These are phyloP conservation scores for Dermochelys coriacea DNA, from an alignment of 2,797 vertebrate genomes.

Conservation along the genomic window DNA sequence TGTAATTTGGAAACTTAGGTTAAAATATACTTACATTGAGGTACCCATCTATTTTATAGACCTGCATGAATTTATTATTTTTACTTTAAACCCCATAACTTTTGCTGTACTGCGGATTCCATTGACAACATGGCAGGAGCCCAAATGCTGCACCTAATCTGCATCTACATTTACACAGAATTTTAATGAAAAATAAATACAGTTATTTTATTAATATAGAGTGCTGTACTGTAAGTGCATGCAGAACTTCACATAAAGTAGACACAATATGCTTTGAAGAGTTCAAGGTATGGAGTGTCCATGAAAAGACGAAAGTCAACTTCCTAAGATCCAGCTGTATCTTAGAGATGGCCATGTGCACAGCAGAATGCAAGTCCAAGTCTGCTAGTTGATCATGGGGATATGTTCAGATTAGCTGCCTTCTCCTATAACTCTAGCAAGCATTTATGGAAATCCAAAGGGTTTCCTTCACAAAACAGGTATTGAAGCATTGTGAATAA, in stretches of 20 bases:
- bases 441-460: neutral
- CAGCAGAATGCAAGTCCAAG: neutral
- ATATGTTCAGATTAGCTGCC: neutral
- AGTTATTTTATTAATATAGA: neutral
- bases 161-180: neutral
- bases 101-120: rapidly evolving
- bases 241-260: neutral
- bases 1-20: rapidly evolving
- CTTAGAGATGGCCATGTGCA: neutral
- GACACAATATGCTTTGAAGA: too few relatives aligned
- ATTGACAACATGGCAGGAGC: rapidly evolving
- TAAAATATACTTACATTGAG: neutral
- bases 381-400: neutral
- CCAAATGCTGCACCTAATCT: neutral
- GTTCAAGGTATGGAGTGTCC: neutral
- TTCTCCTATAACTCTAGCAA: neutral
- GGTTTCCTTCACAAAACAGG: neutral
- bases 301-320: neutral
- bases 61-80: neutral
- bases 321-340: neutral
- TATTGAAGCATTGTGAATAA: neutral
- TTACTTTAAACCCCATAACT: neutral
- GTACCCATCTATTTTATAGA: neutral
- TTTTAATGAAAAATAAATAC: neutral
- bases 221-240: too few relatives aligned